Evolutionary conservation across 2,888 invertebrate species (phyloP), one percentile per base, ranked within the genome.

Genomic region (Caenorhabditis sp.): DNA sequence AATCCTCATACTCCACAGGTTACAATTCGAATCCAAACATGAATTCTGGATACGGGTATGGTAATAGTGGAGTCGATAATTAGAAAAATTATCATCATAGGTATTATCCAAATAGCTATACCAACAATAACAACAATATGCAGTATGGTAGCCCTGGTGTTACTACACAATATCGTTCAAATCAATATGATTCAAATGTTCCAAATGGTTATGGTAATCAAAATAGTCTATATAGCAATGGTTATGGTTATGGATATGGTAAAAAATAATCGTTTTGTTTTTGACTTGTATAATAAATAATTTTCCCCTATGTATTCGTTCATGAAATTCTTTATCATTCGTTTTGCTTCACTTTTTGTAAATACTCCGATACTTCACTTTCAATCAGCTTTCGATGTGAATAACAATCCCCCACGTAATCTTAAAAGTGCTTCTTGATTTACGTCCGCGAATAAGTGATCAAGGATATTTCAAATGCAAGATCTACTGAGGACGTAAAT

Each of bases 101-200:
- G n/a, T n/a, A n/a, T n/a, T 17, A 10, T 31, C 10, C 31, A 31
- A 43, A 43, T 43, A 17, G 17, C 5, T 17, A 43, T 43, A 43
- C n/a, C 8, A 21, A 20, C 17, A 25, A 53, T 21, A 53, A 53
- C 21, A 17, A 17, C 17, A 17, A 50, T 20, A 50, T 8, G 5
- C 21, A 25, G 7, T 53, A 53, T 53, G 53, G 53, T 8, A 21
- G 53, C 14, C 21, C 53, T 25, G 53, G 53, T 17, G 31, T 31
- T 31, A 25, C 21, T 20, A 12, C 53, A 53, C 21, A 23, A 31
- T 56, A 56, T 56, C 36, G 62, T 27, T n/a, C 26, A 1, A 66
- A 70, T 50, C 70, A 71, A 20, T 71, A 71, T 54, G 59, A 54
- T 21, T 53, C 58, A 7, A 50, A 57, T 8, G 70, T 65, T 14